phyloP scores from a whole-genome alignment of 2,113 vertebrate genomes.

The Podiceps cristatus region DNA sequence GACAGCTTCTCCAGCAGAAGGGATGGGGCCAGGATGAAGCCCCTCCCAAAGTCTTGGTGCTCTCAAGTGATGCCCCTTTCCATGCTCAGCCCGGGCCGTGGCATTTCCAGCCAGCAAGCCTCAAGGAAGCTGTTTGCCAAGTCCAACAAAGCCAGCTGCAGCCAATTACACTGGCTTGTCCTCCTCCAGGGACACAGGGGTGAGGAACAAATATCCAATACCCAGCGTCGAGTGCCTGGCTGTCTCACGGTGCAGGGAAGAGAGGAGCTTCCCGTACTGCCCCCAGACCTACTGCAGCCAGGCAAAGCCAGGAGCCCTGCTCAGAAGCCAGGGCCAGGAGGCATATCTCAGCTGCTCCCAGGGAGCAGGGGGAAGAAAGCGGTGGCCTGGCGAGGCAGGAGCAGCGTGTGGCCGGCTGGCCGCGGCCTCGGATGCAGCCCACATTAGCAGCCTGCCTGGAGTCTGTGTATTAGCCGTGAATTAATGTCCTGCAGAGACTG shows the following conservation, averaged over 20 bases:
- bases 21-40: not conserved
- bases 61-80: not conserved
- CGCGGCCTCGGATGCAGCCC: not conserved
- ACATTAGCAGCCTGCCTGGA: slow-evolving; percentile 40
- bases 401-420: not conserved
- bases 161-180: fast-evolving
- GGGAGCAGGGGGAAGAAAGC: not conserved
- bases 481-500: slow-evolving; percentile 73
- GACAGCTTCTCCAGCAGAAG: not conserved
- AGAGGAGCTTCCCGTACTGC: fast-evolving
- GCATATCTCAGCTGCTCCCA: not conserved
- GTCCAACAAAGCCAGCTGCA: not conserved
- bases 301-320: not conserved
- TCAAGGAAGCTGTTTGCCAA: not conserved
- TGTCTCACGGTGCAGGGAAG: not conserved
- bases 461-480: slow-evolving; percentile 72
- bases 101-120: not conserved
- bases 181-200: fast-evolving
- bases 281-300: fast-evolving
- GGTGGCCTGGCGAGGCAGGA: not conserved
- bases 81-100: fast-evolving
- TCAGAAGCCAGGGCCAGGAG: fast-evolving
- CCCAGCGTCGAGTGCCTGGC: fast-evolving
- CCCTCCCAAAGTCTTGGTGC: not conserved
- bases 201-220: not conserved